These are phyloP conservation scores for Talpa occidentalis DNA, from an alignment of 2,113 vertebrate genomes.

Conservation along the genomic window DNA sequence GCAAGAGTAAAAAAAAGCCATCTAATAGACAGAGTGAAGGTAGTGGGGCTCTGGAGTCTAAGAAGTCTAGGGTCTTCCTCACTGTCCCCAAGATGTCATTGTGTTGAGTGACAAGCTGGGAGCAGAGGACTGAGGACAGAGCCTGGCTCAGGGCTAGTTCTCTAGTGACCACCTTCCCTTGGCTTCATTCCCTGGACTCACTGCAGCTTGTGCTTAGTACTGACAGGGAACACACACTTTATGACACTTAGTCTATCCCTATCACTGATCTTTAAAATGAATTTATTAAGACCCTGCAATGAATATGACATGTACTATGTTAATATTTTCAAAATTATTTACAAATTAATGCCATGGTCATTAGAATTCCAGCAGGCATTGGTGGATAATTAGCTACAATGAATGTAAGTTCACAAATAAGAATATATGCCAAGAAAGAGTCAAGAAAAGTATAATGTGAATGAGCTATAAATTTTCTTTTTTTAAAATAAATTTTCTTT, in stretches of 20 bases:
- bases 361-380: conserved; percentile 15
- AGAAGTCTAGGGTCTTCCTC: neutral
- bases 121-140: neutral
- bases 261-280: neutral
- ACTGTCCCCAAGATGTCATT: neutral
- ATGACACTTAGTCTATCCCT: neutral
- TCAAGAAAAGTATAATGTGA: neutral
- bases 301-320: neutral
- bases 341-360: neutral
- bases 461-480: neutral
- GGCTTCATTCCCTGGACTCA: neutral
- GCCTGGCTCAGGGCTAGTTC: neutral
- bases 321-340: conserved; percentile 24
- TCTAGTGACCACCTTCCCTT: neutral
- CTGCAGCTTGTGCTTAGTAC: neutral
- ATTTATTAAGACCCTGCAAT: neutral
- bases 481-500: too few relatives aligned
- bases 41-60: neutral
- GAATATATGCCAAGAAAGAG: conserved; percentile 13
- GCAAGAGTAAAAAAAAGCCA: too few relatives aligned
- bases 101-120: neutral
- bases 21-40: too few relatives aligned
- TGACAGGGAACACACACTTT: neutral
- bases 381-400: conserved; percentile 32
- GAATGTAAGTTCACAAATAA: conserved; percentile 44